Conservation (phyloP, 1,140 invertebrate genomes). For the Oryzaephilus surinamensis region DNA sequence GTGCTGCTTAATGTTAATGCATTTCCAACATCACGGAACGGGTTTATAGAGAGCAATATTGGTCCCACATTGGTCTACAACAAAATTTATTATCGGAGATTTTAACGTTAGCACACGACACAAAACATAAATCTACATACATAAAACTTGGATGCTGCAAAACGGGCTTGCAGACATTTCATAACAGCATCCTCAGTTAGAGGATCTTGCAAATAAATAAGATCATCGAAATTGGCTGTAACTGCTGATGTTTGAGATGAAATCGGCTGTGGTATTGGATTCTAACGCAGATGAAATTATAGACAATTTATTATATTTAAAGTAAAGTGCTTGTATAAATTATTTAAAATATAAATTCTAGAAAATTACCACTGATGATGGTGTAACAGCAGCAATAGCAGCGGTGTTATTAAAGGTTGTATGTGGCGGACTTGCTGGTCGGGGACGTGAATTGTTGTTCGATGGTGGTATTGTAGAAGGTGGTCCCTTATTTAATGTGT, state of each 20-base stretch:
- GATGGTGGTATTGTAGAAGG: constrained; percentile 37
- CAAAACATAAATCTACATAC: too few species aligned
- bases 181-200: constrained; percentile 89
- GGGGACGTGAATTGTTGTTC: constrained; percentile 33
- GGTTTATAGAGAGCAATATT: constrained; percentile 80
- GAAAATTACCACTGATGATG: constrained; percentile 8
- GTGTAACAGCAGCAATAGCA: constrained; percentile 1
- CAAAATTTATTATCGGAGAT: background rate
- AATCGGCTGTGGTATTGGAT: constrained; percentile 34
- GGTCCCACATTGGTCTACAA: constrained; percentile 87
- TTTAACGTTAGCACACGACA: background rate
- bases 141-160: constrained; percentile 75
- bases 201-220: constrained; percentile 83
- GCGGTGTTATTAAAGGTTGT: too few species aligned
- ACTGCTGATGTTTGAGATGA: constrained; percentile 16
- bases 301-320: constrained; percentile 3
- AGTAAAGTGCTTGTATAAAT: background rate
- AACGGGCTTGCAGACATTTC: constrained; percentile 79
- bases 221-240: constrained; percentile 56
- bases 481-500: constrained; percentile 29
- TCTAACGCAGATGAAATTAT: constrained; percentile 32
- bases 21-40: constrained; percentile 77
- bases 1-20: constrained; percentile 79
- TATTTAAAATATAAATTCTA: background rate
- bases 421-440: constrained; percentile 36